Conservation (phyloP, 2,888 invertebrate species). For the Matsumyia berberina region DNA sequence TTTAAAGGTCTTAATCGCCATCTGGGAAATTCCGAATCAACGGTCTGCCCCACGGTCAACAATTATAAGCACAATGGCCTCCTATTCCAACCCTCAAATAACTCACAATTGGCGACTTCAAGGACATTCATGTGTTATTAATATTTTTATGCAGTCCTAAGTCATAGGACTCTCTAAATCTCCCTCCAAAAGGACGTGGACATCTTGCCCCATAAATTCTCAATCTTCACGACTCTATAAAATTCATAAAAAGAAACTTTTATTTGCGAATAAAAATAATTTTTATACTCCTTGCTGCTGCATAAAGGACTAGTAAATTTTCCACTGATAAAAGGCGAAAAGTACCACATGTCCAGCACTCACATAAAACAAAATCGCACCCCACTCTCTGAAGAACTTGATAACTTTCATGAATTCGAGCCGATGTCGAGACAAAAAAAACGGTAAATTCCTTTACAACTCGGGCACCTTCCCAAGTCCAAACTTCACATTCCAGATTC, state of each 20-base stretch:
- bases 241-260: constrained; percentile 7
- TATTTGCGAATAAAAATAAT: constrained; percentile 17
- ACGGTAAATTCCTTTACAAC: neutral
- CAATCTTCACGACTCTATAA: constrained; percentile 38
- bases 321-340: neutral
- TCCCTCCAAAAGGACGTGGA: neutral
- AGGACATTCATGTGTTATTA: no score
- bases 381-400: neutral
- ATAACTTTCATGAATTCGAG: neutral
- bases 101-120: no score
- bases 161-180: no score
- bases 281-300: constrained; percentile 16
- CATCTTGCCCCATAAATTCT: neutral
- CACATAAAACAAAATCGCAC: constrained; percentile 1
- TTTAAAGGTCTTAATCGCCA: no score
- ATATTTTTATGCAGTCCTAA: no score
- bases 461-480: neutral
- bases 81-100: no score
- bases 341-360: neutral
- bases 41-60: no score
- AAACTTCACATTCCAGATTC: constrained; percentile 6
- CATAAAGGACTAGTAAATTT: constrained; percentile 2
- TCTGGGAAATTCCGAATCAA: no score
- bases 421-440: neutral
- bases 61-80: no score